phyloP scores from a whole-genome alignment of 2,797 vertebrate species.

The Buceros bicornis region DNA sequence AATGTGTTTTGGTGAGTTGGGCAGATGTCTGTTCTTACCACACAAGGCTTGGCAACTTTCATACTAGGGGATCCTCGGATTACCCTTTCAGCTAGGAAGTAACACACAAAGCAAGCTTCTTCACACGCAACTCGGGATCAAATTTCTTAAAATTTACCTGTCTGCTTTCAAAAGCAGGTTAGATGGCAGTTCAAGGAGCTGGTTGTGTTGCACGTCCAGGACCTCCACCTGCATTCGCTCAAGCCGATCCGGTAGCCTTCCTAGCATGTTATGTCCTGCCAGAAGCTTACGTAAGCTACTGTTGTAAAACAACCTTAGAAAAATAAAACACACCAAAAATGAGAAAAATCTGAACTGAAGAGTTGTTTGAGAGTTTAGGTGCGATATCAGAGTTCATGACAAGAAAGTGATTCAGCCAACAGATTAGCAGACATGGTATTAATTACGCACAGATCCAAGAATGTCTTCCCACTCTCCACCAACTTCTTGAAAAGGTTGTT shows the following conservation, averaged over 20 bases:
- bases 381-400: neutral
- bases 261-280: slow-evolving; percentile 90
- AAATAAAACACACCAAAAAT: slow-evolving; percentile 1
- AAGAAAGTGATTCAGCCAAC: slow-evolving; percentile 30
- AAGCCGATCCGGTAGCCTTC: slow-evolving; percentile 90
- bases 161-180: slow-evolving; percentile 94
- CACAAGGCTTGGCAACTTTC: slow-evolving; percentile 13
- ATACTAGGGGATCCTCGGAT: slow-evolving; percentile 20
- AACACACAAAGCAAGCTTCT: neutral
- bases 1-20: slow-evolving; percentile 9
- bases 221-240: slow-evolving; percentile 92
- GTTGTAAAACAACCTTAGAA: slow-evolving; percentile 90
- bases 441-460: slow-evolving; percentile 15
- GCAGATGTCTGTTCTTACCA: slow-evolving; percentile 43
- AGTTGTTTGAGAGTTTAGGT: neutral
- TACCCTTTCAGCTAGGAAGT: slow-evolving; percentile 11
- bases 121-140: rapidly evolving
- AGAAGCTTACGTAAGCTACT: slow-evolving; percentile 93
- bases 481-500: slow-evolving; percentile 56
- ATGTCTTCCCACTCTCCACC: slow-evolving; percentile 56
- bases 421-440: slow-evolving; percentile 36
- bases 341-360: neutral
- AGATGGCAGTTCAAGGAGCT: slow-evolving; percentile 91
- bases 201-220: slow-evolving; percentile 95
- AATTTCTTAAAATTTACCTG: slow-evolving; percentile 81